phyloP scores from a whole-genome alignment of 2,797 vertebrate species.

The Capromys pilorides region DNA sequence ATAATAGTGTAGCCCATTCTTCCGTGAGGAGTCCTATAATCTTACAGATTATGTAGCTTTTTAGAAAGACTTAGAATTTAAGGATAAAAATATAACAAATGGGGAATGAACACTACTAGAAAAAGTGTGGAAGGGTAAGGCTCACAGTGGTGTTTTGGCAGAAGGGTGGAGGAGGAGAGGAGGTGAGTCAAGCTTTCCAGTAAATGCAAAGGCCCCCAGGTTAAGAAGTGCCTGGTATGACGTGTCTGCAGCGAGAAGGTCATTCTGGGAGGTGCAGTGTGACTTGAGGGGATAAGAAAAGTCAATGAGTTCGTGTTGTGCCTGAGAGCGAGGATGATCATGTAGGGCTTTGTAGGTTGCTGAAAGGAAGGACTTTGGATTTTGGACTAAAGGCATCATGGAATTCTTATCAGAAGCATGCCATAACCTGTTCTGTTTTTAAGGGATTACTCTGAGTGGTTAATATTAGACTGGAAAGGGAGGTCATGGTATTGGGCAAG shows the following conservation, averaged over 20 bases:
- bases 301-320: background rate
- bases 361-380: background rate
- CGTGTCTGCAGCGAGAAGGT: background rate
- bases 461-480: background rate
- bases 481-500: background rate
- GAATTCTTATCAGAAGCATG: background rate
- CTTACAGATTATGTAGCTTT: slow-evolving; percentile 1
- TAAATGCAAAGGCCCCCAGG: background rate
- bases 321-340: background rate
- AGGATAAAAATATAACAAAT: background rate
- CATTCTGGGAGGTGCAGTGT: background rate
- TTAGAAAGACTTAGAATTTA: slow-evolving; percentile 4
- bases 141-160: background rate
- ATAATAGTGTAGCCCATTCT: background rate
- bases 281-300: background rate
- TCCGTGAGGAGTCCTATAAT: background rate
- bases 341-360: background rate
- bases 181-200: background rate
- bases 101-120: background rate
- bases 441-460: background rate
- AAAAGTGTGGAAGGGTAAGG: background rate
- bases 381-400: background rate
- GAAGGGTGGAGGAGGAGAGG: background rate
- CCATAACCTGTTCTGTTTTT: background rate
- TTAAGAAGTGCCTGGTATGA: background rate